phyloP scores from a whole-genome alignment of 2,888 invertebrate species.

The Sesamia inferens region DNA sequence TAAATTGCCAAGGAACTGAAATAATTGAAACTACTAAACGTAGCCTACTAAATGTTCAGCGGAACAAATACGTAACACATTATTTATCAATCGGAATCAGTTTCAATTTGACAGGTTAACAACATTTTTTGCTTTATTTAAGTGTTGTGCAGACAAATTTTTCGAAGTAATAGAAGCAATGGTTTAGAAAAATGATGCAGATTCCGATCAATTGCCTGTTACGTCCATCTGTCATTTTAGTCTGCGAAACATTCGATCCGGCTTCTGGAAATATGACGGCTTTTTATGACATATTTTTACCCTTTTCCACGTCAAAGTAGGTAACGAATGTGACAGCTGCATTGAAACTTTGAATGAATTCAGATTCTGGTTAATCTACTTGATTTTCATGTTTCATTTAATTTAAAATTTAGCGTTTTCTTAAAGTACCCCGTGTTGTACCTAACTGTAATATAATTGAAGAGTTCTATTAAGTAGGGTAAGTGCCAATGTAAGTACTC shows the following conservation, averaged over 20 bases:
- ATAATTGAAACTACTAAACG: background rate
- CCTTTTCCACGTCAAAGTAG: background rate
- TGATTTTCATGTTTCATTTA: background rate
- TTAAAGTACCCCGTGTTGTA: background rate
- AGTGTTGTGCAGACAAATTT: no score
- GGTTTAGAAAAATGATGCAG: no score
- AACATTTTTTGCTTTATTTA: no score
- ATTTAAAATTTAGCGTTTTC: background rate
- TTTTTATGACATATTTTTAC: background rate
- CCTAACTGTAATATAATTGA: background rate
- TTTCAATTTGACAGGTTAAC: no score
- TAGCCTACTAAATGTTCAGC: background rate
- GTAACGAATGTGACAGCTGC: background rate
- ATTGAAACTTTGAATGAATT: background rate
- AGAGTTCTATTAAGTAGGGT: background rate
- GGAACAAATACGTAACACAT: no score
- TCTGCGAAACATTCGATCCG: background rate
- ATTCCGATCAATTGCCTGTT: no score
- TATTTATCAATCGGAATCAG: no score
- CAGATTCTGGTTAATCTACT: background rate
- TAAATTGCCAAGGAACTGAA: conserved; percentile 30
- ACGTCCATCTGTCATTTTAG: background rate
- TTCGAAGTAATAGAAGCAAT: no score
- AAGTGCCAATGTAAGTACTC: background rate
- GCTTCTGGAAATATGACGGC: background rate